phyloP scores from a whole-genome alignment of 1,140 invertebrate species.

The Apocrypta bakeri region DNA sequence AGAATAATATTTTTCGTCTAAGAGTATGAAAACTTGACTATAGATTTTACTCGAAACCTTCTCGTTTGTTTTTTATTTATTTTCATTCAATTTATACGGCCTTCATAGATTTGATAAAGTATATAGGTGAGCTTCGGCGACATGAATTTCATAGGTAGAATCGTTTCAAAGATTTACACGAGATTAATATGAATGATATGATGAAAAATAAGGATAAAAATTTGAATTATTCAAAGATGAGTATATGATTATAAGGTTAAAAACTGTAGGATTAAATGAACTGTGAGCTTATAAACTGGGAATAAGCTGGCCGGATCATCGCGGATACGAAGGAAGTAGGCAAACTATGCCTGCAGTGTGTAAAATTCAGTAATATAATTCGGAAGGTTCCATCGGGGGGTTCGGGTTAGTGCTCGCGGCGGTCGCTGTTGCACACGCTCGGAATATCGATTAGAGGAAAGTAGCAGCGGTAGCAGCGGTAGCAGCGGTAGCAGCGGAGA shows the following conservation, averaged over 20 bases:
- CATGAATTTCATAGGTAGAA: too few relatives aligned
- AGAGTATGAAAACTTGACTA: background rate
- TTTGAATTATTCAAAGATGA: too few relatives aligned
- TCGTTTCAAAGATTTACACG: too few relatives aligned
- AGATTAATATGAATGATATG: too few relatives aligned
- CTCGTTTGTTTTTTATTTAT: too few relatives aligned
- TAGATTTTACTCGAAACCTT: too few relatives aligned
- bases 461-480: background rate
- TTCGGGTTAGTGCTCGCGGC: background rate
- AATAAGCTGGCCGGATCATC: background rate
- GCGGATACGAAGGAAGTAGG: background rate
- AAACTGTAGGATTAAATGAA: background rate
- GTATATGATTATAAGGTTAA: too few relatives aligned
- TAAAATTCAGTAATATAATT: constrained; percentile 4
- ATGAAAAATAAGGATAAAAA: too few relatives aligned
- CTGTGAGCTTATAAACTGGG: background rate
- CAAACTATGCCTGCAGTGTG: background rate
- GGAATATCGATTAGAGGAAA: constrained; percentile 26
- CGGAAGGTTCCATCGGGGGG: background rate
- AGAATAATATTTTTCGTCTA: background rate
- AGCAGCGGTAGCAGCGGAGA: background rate
- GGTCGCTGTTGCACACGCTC: background rate
- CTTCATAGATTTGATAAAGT: too few relatives aligned
- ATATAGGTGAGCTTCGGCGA: too few relatives aligned
- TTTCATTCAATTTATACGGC: too few relatives aligned